Conservation (phyloP, 1,140 invertebrate species). For the Achroia grisella region DNA sequence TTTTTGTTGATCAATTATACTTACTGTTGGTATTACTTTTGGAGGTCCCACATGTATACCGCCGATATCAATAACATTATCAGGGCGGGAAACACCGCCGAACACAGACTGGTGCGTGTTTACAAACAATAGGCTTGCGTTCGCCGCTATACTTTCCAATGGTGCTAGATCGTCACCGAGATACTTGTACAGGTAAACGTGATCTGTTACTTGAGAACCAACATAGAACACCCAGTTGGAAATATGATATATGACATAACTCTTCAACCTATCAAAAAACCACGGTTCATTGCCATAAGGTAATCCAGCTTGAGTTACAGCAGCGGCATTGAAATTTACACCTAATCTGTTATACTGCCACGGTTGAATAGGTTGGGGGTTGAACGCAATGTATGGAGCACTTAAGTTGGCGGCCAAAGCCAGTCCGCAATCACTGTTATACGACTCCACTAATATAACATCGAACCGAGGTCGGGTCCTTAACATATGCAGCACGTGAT, state of each 20-base stretch:
- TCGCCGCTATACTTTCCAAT: conserved; percentile 73
- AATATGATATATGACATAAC: conserved; percentile 66
- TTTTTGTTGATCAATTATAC: conserved; percentile 15
- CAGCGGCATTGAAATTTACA: conserved; percentile 74
- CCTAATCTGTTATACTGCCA: conserved; percentile 75
- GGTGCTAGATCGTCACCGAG: conserved; percentile 73
- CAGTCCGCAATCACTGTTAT: conserved; percentile 77
- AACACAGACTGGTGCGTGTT: conserved; percentile 76
- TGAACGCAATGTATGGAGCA: conserved; percentile 74
- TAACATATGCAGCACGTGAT: conserved; percentile 68
- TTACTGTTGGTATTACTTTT: conserved; percentile 65
- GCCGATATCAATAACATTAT: conserved; percentile 77
- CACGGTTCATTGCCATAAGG: conserved; percentile 70
- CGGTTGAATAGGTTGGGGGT: conserved; percentile 75
- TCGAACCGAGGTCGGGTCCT: conserved; percentile 72
- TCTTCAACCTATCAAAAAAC: conserved; percentile 74
- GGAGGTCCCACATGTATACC: conserved; percentile 67
- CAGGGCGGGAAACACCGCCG: conserved; percentile 60
- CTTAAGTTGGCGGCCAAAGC: conserved; percentile 74
- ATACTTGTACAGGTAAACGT: conserved; percentile 72
- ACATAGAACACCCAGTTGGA: conserved; percentile 68
- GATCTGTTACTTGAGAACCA: conserved; percentile 69
- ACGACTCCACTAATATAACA: conserved; percentile 76
- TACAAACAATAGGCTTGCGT: conserved; percentile 74
- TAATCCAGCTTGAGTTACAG: conserved; percentile 71